Evolutionary conservation across 2,797 vertebrate genomes (phyloP), one percentile per base, ranked within the genome.

Genomic region (Borostomias antarcticus): DNA sequence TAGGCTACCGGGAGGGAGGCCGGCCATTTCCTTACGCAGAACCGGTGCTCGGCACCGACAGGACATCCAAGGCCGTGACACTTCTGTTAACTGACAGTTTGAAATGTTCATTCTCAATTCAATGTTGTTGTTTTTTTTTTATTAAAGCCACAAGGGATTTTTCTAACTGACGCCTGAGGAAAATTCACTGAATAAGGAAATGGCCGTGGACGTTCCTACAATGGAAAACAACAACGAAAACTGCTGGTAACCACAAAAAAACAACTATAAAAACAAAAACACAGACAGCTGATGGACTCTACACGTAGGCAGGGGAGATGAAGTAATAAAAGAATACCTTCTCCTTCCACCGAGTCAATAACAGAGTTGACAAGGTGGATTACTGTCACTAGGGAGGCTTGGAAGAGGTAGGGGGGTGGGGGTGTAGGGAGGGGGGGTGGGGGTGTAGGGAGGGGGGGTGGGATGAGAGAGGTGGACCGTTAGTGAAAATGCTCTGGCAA

Each of bases 341-440:
- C 93, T 91, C 88, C 90, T 91, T 94, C 95, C 94, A 91, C 95
- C 92, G 92, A 92, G 93, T 94, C 94, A 97, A 96, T 93, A 82
- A 90, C 92, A 87, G 91, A 85, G 90, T 91, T 97, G 95, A 98
- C 97, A 95, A 94, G 94, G 94, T 95, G 96, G 93, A 97, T 94
- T 91, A 97, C 95, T 85, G 97, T 98, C 96, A 96, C 96, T 94
- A 96, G 37, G 95, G 96, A 98, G 95, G 96, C 97, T 97, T 98
- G 94, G 82, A 84, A 90, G 84, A 89, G 82, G 91, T 69, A 89
- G 77, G 91, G 90, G 91, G 91, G 84, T 88, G 91, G 81, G 72
- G 28, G 92, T 81, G 84, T 79, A 83, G 87, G 80, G n/a, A n/a
- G 90, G 65, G 89, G 72, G 87, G n/a, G n/a, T n/a, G n/a, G n/a